These are phyloP conservation scores for Stratiomys singularior DNA, from an alignment of 2,888 invertebrate species.

Conservation along the genomic window DNA sequence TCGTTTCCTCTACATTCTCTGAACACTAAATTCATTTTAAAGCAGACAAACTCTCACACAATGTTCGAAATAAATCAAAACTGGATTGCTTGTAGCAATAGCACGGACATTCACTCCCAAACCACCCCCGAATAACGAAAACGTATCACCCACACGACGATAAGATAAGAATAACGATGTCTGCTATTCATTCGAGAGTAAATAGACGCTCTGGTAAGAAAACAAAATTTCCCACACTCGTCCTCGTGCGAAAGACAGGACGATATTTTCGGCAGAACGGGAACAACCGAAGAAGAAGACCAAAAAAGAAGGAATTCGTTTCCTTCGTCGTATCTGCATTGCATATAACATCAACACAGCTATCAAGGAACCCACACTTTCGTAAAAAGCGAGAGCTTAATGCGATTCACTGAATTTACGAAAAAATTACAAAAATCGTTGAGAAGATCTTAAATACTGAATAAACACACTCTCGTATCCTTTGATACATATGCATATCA, in stretches of 20 bases:
- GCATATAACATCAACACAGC: not conserved
- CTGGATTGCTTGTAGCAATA: not conserved
- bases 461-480: no score
- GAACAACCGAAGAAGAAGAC: not conserved
- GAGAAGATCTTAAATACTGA: no score
- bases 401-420: no score
- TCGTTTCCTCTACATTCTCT: not conserved
- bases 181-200: slow-evolving; percentile 1
- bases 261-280: not conserved
- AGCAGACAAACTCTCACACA: not conserved
- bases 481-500: no score
- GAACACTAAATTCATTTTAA: not conserved
- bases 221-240: not conserved
- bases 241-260: not conserved
- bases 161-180: slow-evolving; percentile 6
- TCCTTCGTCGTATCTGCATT: not conserved
- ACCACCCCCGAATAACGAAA: not conserved
- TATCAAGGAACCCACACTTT: no score
- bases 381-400: no score
- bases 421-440: no score
- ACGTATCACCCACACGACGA: not conserved
- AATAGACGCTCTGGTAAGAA: not conserved
- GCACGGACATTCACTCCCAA: not conserved
- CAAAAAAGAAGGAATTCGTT: not conserved
- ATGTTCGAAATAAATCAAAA: slow-evolving; percentile 4